Conservation (phyloP, 2,888 invertebrate species). For the Nymphalis c-album region DNA sequence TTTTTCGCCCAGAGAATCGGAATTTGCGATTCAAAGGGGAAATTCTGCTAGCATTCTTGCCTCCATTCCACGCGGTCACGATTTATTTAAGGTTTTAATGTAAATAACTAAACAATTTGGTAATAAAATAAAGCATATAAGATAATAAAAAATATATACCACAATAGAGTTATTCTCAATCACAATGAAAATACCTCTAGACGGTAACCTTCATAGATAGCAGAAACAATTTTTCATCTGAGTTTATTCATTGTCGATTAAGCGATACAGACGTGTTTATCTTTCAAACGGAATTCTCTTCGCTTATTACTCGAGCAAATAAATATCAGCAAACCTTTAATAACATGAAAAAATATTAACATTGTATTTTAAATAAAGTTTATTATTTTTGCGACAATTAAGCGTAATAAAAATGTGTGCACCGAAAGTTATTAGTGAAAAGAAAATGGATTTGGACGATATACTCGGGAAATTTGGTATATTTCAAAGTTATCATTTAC, state of each 20-base stretch:
- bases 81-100: too few relatives aligned
- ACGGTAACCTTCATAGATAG: background rate
- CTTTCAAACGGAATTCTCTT: too few relatives aligned
- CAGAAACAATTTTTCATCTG: slow-evolving; percentile 1
- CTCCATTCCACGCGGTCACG: too few relatives aligned
- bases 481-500: slow-evolving; percentile 47
- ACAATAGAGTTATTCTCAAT: slow-evolving; percentile 2
- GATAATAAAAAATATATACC: too few relatives aligned
- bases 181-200: background rate
- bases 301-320: too few relatives aligned
- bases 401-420: slow-evolving; percentile 19
- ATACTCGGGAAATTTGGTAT: slow-evolving; percentile 48
- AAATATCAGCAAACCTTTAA: too few relatives aligned
- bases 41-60: too few relatives aligned
- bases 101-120: too few relatives aligned
- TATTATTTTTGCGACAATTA: background rate
- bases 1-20: too few relatives aligned
- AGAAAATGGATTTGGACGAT: slow-evolving; percentile 47
- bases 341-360: too few relatives aligned
- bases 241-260: background rate
- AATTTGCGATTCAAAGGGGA: too few relatives aligned
- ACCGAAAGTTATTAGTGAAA: slow-evolving; percentile 21
- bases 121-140: too few relatives aligned
- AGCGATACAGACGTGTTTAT: background rate
- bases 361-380: background rate